Evolutionary conservation across 2,888 invertebrate species (phyloP), one percentile per base, ranked within the genome.

Genomic region (Prosapia bicincta): DNA sequence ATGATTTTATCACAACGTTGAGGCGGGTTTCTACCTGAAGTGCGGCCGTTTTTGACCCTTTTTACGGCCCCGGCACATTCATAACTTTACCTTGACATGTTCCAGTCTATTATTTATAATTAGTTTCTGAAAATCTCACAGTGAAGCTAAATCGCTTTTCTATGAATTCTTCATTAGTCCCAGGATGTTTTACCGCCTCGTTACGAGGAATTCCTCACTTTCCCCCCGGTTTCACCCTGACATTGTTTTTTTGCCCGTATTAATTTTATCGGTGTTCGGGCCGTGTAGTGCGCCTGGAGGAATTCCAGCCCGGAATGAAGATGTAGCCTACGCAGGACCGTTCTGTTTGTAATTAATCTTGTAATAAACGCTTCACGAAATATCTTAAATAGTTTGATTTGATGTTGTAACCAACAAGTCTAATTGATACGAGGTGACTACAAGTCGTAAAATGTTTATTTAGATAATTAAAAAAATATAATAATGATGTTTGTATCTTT

Each of bases 41-140:
- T 20, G 38, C 38, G 38, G 38, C 13, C 13, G 38, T 9, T 28
- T n/a, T 3, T 5, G 54, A 54, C 54, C 54, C 54, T 54, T 54
- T 54, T 54, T 54, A 54, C 54, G 54, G 54, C 54, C 54, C 20
- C 54, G n/a, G 3, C n/a, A 5, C 54, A 3, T 54, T 54, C 54
- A 54, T 54, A 54, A 54, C 54, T 54, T 54, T 9, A 20, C 3
- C 54, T 20, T 54, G 54, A 54, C 54, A 54, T 54, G 54, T 54
- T 54, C 20, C 54, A 20, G 54, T 54, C 54, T 54, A 54, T 54
- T 54, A 54, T 54, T 54, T 54, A n/a, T 54, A 54, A 54, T 54
- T 54, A 54, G 54, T 54, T 54, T 54, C 54, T 54, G 54, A 54
- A 54, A 54, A 54, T 54, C n/a, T 54, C 54, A 54, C 54, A 54